Conservation (phyloP, 2,888 invertebrate species). For the Mesorhabditis spiculigera region DNA sequence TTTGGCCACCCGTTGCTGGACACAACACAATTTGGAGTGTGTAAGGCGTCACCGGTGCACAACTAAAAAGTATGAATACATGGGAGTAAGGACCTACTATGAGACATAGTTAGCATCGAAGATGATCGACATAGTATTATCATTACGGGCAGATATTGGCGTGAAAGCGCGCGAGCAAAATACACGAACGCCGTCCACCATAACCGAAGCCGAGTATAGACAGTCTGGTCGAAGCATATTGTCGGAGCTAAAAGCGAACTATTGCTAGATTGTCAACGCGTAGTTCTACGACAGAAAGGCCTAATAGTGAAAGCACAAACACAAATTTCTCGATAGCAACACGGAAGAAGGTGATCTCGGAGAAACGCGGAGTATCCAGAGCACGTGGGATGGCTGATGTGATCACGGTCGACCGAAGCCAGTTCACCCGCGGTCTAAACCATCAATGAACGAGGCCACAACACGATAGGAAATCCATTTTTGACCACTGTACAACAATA, state of each 20-base stretch:
- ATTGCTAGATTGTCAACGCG: background rate
- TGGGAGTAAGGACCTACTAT: background rate
- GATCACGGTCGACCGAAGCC: background rate
- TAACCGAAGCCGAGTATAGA: background rate
- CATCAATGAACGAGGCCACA: background rate
- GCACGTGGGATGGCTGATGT: background rate
- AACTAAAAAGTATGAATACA: background rate
- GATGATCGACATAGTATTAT: background rate
- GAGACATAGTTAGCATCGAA: background rate
- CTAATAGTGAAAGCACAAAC: background rate
- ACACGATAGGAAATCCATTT: too few relatives aligned
- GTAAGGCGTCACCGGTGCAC: conserved; percentile 3
- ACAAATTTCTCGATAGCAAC: conserved; percentile 3
- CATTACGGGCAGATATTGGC: background rate
- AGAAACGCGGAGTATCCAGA: background rate
- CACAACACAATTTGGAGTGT: background rate
- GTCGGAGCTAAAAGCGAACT: background rate
- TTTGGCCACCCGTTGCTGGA: background rate
- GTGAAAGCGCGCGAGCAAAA: conserved; percentile 4
- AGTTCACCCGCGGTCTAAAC: background rate
- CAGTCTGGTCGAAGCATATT: background rate
- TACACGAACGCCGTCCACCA: conserved; percentile 2
- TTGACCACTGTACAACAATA: too few relatives aligned
- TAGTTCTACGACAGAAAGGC: background rate
- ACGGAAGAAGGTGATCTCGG: background rate